phyloP scores from a whole-genome alignment of 2,113 vertebrate genomes.

The Hydrolagus affinis region DNA sequence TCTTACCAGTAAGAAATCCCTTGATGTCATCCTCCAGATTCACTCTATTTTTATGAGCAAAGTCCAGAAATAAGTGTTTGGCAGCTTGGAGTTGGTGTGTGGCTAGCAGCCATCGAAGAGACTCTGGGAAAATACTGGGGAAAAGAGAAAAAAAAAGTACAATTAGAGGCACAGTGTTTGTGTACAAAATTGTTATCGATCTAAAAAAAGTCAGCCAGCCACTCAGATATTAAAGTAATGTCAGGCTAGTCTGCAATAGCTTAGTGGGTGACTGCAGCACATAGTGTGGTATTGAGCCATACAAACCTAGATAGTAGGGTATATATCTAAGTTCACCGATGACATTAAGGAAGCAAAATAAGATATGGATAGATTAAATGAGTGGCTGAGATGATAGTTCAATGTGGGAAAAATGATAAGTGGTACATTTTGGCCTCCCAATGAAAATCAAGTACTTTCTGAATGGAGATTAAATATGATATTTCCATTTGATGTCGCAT shows the following conservation, averaged over 20 bases:
- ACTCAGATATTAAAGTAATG: too few relatives aligned
- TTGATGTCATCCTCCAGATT: conserved; percentile 67
- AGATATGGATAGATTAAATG: too few relatives aligned
- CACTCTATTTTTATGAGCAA: conserved; percentile 74
- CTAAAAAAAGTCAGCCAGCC: too few relatives aligned
- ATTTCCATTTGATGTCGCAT: too few relatives aligned
- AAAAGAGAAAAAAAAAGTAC: background rate
- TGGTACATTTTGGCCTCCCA: background rate
- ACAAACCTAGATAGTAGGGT: too few relatives aligned
- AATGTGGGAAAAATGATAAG: background rate
- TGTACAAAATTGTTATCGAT: too few relatives aligned
- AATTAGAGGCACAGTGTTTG: background rate
- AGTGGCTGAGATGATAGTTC: too few relatives aligned
- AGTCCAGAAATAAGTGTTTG: conserved; percentile 76
- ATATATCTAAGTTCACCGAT: too few relatives aligned
- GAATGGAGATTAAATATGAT: background rate
- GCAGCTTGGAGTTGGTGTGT: conserved; percentile 83
- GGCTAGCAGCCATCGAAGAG: conserved; percentile 89
- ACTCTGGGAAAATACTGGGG: conserved; percentile 86
- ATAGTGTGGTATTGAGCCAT: too few relatives aligned
- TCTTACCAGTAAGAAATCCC: conserved; percentile 75
- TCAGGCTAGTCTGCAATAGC: too few relatives aligned
- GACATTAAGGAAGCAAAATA: too few relatives aligned
- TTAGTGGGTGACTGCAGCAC: too few relatives aligned
- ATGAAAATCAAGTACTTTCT: background rate